Evolutionary conservation across 2,113 vertebrate genomes (phyloP).

Genomic region (Corythaeola cristata): DNA sequence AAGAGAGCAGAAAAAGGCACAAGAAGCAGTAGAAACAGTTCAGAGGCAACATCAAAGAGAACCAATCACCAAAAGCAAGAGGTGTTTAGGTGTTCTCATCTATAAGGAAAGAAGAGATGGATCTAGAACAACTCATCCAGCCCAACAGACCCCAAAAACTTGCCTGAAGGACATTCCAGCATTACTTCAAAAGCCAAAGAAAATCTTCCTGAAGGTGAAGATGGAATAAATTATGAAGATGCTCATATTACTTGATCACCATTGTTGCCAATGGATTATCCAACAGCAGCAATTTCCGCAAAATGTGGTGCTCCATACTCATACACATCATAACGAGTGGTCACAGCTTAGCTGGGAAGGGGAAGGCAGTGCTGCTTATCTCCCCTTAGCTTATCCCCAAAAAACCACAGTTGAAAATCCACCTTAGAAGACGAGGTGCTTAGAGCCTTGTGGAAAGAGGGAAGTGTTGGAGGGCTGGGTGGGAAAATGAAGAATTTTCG

Average conservation of each 20-base stretch:
- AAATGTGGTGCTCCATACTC: not conserved
- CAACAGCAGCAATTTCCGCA: not conserved
- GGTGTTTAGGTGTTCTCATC: not conserved
- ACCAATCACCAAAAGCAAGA: not conserved
- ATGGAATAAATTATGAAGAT: not conserved
- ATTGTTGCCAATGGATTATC: fast-evolving
- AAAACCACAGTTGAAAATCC: not conserved
- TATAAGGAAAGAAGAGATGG: not conserved
- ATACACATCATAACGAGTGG: fast-evolving
- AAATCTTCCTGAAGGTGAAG: not conserved
- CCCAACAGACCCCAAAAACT: not conserved
- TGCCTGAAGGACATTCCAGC: not conserved
- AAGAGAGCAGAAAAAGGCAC: not conserved
- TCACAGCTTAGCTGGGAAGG: not conserved
- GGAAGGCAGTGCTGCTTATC: not conserved
- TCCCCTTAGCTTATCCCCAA: too few relatives aligned
- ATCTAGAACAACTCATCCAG: not conserved
- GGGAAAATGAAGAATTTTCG: not conserved
- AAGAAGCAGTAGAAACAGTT: not conserved
- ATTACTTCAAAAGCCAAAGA: not conserved
- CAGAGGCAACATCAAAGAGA: not conserved
- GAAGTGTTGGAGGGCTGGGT: not conserved
- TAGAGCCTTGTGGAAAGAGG: not conserved
- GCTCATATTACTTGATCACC: not conserved
- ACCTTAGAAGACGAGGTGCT: not conserved